These are phyloP conservation scores for Meteorus colon DNA, from an alignment of 2,888 invertebrate species.

Conservation along the genomic window DNA sequence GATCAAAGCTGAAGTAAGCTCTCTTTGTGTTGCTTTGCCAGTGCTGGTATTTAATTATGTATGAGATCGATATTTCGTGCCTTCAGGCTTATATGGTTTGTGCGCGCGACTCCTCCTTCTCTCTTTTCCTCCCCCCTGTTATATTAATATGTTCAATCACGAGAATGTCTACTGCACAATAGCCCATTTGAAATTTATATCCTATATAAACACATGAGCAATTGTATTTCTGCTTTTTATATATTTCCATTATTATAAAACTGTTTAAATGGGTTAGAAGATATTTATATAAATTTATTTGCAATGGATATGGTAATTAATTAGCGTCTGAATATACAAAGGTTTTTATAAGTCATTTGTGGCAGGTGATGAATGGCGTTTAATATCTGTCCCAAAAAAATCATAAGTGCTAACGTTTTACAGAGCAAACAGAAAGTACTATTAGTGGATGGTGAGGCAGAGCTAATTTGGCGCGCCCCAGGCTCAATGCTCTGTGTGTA, in stretches of 20 bases:
- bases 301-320: not conserved
- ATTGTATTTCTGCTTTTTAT: too few species aligned
- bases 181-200: not conserved
- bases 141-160: slow-evolving; percentile 19
- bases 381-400: slow-evolving; percentile 41
- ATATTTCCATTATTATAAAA: not conserved
- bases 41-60: slow-evolving; percentile 73
- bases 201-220: not conserved
- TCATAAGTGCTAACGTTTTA: slow-evolving; percentile 51
- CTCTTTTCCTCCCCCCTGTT: slow-evolving; percentile 18
- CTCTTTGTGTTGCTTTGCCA: slow-evolving; percentile 72
- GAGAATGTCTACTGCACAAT: slow-evolving; percentile 17
- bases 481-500: slow-evolving; percentile 52
- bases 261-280: not conserved
- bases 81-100: slow-evolving; percentile 60
- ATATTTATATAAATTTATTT: not conserved
- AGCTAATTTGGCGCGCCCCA: slow-evolving; percentile 62
- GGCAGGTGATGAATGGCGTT: slow-evolving; percentile 20
- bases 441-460: slow-evolving; percentile 58
- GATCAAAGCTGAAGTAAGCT: slow-evolving; percentile 72
- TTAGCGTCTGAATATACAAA: not conserved
- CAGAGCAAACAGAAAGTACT: slow-evolving; percentile 51
- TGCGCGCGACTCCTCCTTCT: not conserved
- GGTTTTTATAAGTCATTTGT: not conserved
- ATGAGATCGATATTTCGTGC: slow-evolving; percentile 72